Evolutionary conservation across 2,113 vertebrate species (phyloP).

Genomic region (Amphilophus citrinellus): DNA sequence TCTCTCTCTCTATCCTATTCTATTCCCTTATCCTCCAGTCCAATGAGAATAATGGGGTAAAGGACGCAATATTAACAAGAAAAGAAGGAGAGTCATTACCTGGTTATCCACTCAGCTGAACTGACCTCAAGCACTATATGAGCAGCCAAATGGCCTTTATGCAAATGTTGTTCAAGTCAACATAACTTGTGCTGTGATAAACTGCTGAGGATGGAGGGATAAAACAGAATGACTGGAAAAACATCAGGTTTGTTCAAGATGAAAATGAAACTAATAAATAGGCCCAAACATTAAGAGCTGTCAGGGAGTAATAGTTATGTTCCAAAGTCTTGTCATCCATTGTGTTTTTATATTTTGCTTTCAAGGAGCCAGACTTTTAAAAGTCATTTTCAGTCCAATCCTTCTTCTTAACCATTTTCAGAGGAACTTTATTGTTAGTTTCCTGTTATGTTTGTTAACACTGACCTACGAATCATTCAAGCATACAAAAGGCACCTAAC

Average conservation of each 20-base stretch:
- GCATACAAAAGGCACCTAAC: too few species aligned
- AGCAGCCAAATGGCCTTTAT: slow-evolving; percentile 16
- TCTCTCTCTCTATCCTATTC: not conserved
- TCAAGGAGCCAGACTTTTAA: not conserved
- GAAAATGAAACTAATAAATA: not conserved
- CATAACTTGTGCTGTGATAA: not conserved
- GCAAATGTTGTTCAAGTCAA: slow-evolving; percentile 9
- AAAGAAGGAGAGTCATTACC: slow-evolving; percentile 5
- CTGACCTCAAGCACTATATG: not conserved
- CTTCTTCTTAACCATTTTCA: too few species aligned
- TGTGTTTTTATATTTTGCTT: not conserved
- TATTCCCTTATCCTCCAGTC: slow-evolving; percentile 22
- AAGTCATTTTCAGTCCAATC: too few species aligned
- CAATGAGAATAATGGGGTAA: slow-evolving; percentile 28
- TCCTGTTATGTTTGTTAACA: too few species aligned
- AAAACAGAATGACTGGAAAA: not conserved
- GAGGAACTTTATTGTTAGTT: too few species aligned
- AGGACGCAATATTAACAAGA: slow-evolving; percentile 28
- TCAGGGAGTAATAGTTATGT: not conserved
- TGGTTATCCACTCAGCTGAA: not conserved
- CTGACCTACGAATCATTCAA: too few species aligned
- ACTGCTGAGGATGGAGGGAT: not conserved
- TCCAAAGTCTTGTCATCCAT: not conserved
- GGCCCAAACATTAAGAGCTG: not conserved
- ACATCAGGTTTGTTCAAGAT: not conserved